Evolutionary conservation across 2,797 vertebrate species (phyloP).

Genomic region (Arctocebus calabarensis): DNA sequence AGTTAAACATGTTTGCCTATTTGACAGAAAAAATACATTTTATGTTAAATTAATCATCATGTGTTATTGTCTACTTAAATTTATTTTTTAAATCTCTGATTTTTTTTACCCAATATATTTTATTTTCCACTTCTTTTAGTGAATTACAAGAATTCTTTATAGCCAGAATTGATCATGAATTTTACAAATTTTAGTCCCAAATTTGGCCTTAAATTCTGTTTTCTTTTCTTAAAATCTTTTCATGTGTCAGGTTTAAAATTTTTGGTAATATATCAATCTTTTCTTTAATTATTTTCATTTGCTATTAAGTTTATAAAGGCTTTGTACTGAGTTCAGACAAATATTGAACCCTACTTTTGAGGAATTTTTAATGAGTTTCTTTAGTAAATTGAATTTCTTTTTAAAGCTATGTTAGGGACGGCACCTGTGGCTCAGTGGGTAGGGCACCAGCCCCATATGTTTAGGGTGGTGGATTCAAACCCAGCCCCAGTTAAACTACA

Average conservation of each 20-base stretch:
- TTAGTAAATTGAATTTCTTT: background rate
- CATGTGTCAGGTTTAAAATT: background rate
- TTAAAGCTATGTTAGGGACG: constrained; percentile 2
- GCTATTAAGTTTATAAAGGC: background rate
- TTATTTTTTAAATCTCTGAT: constrained; percentile 23
- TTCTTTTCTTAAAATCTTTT: background rate
- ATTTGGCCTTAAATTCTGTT: constrained; percentile 8
- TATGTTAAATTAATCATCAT: background rate
- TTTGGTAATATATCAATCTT: background rate
- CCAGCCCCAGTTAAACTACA: no score
- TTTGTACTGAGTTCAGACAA: background rate
- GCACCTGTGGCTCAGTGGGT: no score
- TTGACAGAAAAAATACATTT: background rate
- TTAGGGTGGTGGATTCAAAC: no score
- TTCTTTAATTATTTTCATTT: constrained; percentile 1
- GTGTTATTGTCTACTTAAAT: background rate
- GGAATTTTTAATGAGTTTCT: background rate
- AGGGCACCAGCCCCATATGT: no score
- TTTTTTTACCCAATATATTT: background rate
- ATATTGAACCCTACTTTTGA: constrained; percentile 33
- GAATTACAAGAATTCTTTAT: background rate
- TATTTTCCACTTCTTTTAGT: background rate
- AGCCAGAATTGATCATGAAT: background rate
- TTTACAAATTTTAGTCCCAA: background rate
- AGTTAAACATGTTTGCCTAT: background rate